Evolutionary conservation across 2,888 invertebrate genomes (phyloP).

Genomic region (Colletes collaris): DNA sequence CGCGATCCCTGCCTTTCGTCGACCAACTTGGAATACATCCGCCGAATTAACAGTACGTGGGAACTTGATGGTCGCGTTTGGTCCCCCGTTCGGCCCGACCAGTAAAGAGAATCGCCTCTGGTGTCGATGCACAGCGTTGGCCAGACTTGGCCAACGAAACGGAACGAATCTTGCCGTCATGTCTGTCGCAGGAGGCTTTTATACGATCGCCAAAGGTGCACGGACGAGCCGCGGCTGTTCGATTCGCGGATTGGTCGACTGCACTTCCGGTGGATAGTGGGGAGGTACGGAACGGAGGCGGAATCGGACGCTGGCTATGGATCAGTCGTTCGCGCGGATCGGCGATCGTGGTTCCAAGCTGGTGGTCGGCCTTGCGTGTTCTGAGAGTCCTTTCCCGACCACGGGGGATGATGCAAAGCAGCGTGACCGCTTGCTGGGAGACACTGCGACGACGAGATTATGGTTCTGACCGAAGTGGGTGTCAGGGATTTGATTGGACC

Average conservation of each 20-base stretch:
- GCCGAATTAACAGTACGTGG: background rate
- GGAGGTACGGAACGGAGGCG: conserved; percentile 13
- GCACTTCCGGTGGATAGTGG: conserved; percentile 57
- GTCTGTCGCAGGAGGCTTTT: conserved; percentile 45
- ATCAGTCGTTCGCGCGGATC: conserved; percentile 27
- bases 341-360: background rate
- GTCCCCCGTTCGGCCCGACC: background rate
- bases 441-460: background rate
- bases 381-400: background rate
- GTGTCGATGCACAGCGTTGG: background rate
- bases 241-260: conserved; percentile 48
- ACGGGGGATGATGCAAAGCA: conserved; percentile 4
- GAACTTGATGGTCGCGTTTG: background rate
- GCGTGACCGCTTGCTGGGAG: background rate
- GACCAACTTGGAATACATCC: conserved; percentile 1
- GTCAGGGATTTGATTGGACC: too few species aligned
- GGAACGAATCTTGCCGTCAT: conserved; percentile 54
- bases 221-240: conserved; percentile 34
- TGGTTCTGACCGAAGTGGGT: too few species aligned
- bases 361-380: background rate
- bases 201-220: conserved; percentile 44
- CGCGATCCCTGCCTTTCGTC: conserved; percentile 34
- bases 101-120: conserved; percentile 42
- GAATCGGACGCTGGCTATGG: conserved; percentile 21
- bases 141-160: conserved; percentile 52